These are phyloP conservation scores for Himantopus leucocephalus DNA, from an alignment of 2,113 vertebrate genomes.

Conservation along the genomic window DNA sequence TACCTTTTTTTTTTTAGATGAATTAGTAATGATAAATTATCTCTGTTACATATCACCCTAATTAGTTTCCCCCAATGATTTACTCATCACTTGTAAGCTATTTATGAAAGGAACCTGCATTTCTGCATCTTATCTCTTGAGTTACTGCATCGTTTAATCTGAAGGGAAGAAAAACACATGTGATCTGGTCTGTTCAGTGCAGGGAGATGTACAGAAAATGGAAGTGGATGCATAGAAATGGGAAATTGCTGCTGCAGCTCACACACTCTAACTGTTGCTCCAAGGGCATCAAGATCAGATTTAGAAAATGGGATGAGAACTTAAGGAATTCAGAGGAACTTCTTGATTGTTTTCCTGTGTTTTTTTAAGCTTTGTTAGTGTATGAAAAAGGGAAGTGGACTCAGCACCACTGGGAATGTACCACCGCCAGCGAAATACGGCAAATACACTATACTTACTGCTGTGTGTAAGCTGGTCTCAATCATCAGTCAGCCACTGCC, in stretches of 20 bases:
- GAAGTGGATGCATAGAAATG: background rate
- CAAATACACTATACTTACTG: background rate
- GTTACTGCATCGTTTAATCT: background rate
- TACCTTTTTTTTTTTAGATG: no score
- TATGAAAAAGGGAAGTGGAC: background rate
- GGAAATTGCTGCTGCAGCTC: background rate
- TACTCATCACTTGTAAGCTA: background rate
- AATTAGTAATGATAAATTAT: background rate
- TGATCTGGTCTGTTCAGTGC: background rate
- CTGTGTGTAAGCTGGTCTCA: no score
- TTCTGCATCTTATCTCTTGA: background rate
- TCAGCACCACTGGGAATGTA: fast-evolving
- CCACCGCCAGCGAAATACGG: background rate
- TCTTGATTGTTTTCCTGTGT: fast-evolving
- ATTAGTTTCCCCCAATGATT: background rate
- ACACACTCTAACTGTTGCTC: fast-evolving
- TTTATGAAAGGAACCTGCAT: background rate
- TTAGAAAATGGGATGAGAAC: background rate
- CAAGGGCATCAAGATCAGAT: background rate
- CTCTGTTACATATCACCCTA: background rate
- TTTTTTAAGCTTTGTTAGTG: background rate
- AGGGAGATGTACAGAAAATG: background rate
- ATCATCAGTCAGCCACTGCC: background rate
- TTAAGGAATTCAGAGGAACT: background rate
- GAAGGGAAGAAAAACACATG: fast-evolving